Evolutionary conservation across 2,888 invertebrate genomes (phyloP).

Genomic region (Balanococcus diminutus): DNA sequence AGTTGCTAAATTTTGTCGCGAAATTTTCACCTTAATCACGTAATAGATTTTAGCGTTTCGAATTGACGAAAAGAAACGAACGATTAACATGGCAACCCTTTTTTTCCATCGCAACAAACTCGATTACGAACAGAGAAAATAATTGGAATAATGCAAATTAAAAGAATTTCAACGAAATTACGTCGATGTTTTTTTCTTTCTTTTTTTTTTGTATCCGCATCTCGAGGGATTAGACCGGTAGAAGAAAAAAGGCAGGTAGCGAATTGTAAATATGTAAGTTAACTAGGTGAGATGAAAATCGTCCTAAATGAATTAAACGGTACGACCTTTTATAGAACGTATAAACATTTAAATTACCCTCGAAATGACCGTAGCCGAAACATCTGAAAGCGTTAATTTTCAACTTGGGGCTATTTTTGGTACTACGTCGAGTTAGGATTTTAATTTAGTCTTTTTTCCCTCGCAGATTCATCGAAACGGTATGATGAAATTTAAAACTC

Average conservation of each 20-base stretch:
- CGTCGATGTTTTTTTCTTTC: neutral
- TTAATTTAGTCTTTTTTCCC: neutral
- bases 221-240: neutral
- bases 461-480: neutral
- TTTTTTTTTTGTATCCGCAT: neutral
- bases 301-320: neutral
- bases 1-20: neutral
- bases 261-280: neutral
- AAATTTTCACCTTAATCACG: neutral
- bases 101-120: neutral
- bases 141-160: neutral
- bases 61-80: neutral
- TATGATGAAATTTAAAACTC: neutral
- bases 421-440: neutral
- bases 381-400: neutral
- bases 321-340: neutral
- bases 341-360: neutral
- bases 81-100: neutral
- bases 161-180: neutral
- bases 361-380: neutral
- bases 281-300: neutral
- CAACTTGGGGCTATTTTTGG: neutral
- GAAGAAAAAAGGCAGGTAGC: neutral
- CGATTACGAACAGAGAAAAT: neutral
- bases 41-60: neutral